Evolutionary conservation across 2,888 invertebrate genomes (phyloP), one percentile per base, ranked within the genome.

Genomic region (Melieria picta): DNA sequence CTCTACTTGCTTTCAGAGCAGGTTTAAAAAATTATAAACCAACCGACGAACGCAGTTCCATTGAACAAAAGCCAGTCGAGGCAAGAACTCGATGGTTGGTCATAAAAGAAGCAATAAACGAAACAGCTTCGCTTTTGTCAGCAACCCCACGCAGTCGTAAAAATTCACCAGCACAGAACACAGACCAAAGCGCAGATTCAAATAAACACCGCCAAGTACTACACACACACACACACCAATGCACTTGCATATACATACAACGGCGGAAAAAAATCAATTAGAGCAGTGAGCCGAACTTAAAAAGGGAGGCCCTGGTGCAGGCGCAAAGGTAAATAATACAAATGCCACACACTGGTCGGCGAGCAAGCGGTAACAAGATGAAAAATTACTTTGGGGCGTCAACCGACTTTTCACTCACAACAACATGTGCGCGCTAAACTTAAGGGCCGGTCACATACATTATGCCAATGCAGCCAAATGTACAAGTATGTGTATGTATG

Each of bases 301-400:
- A 75, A 76, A 75, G 76, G 77, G 77, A 75, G 76, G 76, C 73
- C 65, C 74, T 72, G 64, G 72, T 67, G 72, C 66, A 64, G 48
- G 16, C 70, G 63, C 6, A 72, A 72, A 71, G 67, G 63, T 63
- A 75, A 73, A 73, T 70, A 72, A 72, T 58, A 72, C 70, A 65
- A 73, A 71, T 69, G 45, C 55, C 63, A 62, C 57, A 62, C 66
- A 16, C 63, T 45, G 46, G 66, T 48, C 57, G 30, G 56, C 63
- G 45, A 63, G 56, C 69, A 56, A 63, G 63, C 47, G 56, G 77
- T 76, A 78, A 77, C 76, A 70, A 77, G 77, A 74, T 77, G 78
- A 78, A 77, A 78, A 78, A 78, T 78, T 76, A 78, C 77, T 77
- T 72, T 75, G 74, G 75, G 78, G 78, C 77, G 78, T 77, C 65